Conservation (phyloP, 2,113 vertebrate species). For the Phycodurus eques region DNA sequence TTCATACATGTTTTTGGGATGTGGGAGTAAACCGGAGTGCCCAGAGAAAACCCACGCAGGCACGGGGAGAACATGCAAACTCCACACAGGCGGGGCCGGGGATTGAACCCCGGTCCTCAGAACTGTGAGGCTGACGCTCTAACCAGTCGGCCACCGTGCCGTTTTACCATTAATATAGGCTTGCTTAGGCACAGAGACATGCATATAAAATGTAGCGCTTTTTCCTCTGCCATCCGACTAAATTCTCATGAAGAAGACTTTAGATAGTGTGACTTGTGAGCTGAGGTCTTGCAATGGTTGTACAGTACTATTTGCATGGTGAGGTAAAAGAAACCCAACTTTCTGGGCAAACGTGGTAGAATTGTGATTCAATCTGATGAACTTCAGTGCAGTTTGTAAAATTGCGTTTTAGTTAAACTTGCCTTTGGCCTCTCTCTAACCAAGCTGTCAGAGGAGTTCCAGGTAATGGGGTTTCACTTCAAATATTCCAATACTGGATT, state of each 20-base stretch:
- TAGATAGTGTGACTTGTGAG: background rate
- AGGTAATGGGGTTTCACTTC: conserved; percentile 74
- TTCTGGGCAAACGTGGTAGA: conserved; percentile 23
- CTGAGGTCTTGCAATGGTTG: background rate
- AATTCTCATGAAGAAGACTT: background rate
- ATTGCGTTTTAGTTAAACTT: conserved; percentile 47
- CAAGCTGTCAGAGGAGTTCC: conserved; percentile 81
- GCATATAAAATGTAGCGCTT: background rate
- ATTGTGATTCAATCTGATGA: conserved; percentile 19
- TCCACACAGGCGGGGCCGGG: no score
- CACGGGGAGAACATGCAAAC: no score
- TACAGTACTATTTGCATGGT: conserved; percentile 26
- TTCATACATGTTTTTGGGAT: no score
- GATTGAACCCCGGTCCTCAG: no score
- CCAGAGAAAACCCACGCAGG: no score
- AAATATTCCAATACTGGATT: conserved; percentile 77
- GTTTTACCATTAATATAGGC: background rate
- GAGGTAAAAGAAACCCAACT: conserved; percentile 33
- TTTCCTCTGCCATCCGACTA: background rate
- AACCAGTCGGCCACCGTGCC: no score
- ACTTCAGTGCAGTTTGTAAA: conserved; percentile 25
- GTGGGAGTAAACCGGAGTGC: no score
- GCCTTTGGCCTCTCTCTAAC: conserved; percentile 78
- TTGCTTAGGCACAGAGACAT: background rate
- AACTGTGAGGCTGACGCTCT: no score